Evolutionary conservation across 2,888 invertebrate genomes (phyloP).

Genomic region (Hirtodrosophila cameraria): DNA sequence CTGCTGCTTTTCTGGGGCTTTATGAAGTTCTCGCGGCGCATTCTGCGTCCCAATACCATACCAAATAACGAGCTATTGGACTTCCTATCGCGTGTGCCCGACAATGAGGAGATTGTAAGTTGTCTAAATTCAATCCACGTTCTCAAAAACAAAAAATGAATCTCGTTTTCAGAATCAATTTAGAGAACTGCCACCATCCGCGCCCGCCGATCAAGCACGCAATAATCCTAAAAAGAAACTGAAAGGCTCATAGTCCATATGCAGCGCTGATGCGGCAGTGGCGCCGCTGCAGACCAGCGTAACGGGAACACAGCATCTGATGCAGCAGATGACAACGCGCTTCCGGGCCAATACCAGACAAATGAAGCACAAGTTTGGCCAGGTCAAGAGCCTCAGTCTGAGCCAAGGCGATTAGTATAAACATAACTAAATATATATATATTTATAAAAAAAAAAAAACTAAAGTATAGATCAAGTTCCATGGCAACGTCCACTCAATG

Average conservation of each 20-base stretch:
- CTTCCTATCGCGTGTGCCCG: conserved; percentile 96
- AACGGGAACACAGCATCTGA: conserved; percentile 73
- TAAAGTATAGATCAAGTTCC: conserved; percentile 36
- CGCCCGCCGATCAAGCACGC: conserved; percentile 77
- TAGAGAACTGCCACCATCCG: conserved; percentile 81
- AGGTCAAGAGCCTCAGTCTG: conserved; percentile 69
- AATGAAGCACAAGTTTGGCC: conserved; percentile 75
- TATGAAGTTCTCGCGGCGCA: conserved; percentile 97
- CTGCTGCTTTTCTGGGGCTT: conserved; percentile 96
- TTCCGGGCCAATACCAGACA: conserved; percentile 81
- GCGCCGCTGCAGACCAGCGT: conserved; percentile 62
- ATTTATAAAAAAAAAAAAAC: too few relatives aligned
- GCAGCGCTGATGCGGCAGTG: conserved; percentile 72
- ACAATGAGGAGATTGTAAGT: conserved; percentile 94
- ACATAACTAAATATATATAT: conserved; percentile 10
- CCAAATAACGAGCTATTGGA: conserved; percentile 99
- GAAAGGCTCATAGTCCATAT: conserved; percentile 83
- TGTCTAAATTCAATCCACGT: too few relatives aligned
- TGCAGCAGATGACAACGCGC: conserved; percentile 79
- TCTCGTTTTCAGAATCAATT: conserved; percentile 79
- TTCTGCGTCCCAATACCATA: conserved; percentile 96
- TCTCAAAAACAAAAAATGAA: too few relatives aligned
- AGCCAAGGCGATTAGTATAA: conserved; percentile 61
- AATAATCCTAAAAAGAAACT: conserved; percentile 82
- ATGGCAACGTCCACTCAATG: conserved; percentile 18